Evolutionary conservation across 2,797 vertebrate genomes (phyloP), one percentile per base, ranked within the genome.

Genomic region (Nannoperca obscura): DNA sequence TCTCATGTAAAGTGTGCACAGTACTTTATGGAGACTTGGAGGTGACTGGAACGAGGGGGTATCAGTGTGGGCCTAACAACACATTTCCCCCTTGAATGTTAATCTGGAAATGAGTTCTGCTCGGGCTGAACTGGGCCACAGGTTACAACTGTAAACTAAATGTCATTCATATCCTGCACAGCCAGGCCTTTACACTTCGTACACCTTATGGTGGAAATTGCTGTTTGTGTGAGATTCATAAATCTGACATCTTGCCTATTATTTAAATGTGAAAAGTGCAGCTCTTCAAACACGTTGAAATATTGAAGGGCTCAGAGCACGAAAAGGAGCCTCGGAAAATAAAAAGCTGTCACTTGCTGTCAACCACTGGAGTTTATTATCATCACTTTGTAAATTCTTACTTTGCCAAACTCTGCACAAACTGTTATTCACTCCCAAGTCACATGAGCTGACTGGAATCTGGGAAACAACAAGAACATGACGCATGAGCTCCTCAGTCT

Each of bases 261-360:
- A 47, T 52, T 71, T 17, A 52, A 80, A 76, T 55, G 38, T 62
- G 47, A 66, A 52, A 76, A 69, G 38, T 47, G 61, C 20, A 38
- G 5, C 36, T 63, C 19, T 38, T 40, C 13, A 61, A 74, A 59
- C 63, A 50, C 7, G 1, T 17, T 19, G 7, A 57, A 57, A 38
- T 47, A 44, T 52, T 49, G 7, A 40, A 40, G 17, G 1, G 5
- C 52, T 59, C 46, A 12, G 14, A 55, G 27, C 15, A 40, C 27
- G 52, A 59, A 69, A 42, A 7, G 4, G 4, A 44, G 27, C 50
- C 3, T 7, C 19, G 20, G 7, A 30, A 66, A 69, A 55, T 32
- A 24, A 65, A 59, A 78, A 50, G 32, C 54, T 65, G 53, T 58
- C 57, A 74, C 49, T 36, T 38, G 42, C 64, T 76, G 60, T 78